A percentile compares a stretch with the other conserved stretches of the same genome.
Conservation (phyloP, 2,797 vertebrate species). For the Lagorchestes hirsutus region DNA sequence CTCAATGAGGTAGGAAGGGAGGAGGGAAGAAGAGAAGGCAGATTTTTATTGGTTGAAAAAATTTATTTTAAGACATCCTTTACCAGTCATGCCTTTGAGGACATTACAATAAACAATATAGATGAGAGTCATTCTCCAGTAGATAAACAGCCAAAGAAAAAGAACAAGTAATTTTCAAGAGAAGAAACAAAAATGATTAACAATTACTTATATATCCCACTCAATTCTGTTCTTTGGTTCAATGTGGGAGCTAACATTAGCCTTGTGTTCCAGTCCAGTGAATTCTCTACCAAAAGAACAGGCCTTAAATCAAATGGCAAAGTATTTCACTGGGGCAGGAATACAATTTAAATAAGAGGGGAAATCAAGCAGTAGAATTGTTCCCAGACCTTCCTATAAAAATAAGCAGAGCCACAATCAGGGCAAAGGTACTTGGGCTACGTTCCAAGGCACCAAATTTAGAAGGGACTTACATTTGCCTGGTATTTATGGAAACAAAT, state of each 20-base stretch:
- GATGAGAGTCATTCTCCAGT: background rate
- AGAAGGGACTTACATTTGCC: background rate
- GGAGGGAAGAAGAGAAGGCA: background rate
- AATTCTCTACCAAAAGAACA: background rate
- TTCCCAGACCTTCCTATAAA: no score
- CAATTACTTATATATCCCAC: background rate
- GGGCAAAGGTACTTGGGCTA: no score
- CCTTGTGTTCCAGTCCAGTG: background rate
- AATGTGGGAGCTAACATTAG: background rate
- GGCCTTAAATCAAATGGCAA: background rate
- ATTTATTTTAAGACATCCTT: background rate
- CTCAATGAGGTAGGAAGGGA: background rate
- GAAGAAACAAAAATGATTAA: background rate
- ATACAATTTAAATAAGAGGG: background rate
- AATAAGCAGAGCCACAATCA: no score
- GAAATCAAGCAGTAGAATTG: background rate
- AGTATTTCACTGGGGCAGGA: background rate
- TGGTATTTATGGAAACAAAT: background rate
- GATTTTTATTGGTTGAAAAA: background rate
- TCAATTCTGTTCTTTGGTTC: background rate
- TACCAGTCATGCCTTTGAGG: background rate
- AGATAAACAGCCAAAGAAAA: background rate
- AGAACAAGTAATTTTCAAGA: background rate
- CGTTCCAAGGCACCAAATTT: no score
- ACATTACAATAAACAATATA: background rate